A percentile compares a stretch with the other conserved stretches of the same genome.
phyloP scores from a whole-genome alignment of 2,888 invertebrate genomes.

The Cryptophagus acutangulus region DNA sequence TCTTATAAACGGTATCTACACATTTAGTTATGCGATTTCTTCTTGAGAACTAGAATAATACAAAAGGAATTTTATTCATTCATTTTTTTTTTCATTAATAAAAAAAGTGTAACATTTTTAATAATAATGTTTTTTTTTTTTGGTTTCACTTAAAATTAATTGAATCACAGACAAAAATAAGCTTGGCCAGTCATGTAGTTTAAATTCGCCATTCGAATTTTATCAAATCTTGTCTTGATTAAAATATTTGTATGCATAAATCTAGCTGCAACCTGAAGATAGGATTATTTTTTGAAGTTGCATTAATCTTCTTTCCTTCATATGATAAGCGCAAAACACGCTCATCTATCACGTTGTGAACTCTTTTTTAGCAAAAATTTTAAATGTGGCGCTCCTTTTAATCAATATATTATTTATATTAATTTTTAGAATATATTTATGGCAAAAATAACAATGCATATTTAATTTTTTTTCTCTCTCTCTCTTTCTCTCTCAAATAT shows the following conservation, averaged over 20 bases:
- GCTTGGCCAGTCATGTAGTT: constrained; percentile 37
- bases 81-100: not conserved
- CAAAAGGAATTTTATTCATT: not conserved
- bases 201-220: constrained; percentile 26
- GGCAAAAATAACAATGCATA: constrained; percentile 17
- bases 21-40: too few relatives aligned
- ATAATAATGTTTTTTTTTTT: too few relatives aligned
- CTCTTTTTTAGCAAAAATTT: not conserved
- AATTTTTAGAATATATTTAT: constrained; percentile 22
- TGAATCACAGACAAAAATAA: constrained; percentile 46
- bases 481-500: too few relatives aligned
- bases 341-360: too few relatives aligned
- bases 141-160: constrained; percentile 39
- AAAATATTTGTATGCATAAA: not conserved
- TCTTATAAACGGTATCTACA: constrained; percentile 10
- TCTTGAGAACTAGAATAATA: not conserved
- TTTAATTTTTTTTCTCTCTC: constrained; percentile 12
- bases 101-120: constrained; percentile 1
- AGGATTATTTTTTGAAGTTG: too few relatives aligned
- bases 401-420: not conserved
- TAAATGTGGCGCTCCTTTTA: not conserved
- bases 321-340: too few relatives aligned
- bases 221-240: constrained; percentile 12
- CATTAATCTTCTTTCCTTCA: too few relatives aligned
- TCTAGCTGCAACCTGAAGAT: too few relatives aligned